Base-by-base conservation (phyloP, 2,888 invertebrate species). In the Drosophila lutescens region DNA sequence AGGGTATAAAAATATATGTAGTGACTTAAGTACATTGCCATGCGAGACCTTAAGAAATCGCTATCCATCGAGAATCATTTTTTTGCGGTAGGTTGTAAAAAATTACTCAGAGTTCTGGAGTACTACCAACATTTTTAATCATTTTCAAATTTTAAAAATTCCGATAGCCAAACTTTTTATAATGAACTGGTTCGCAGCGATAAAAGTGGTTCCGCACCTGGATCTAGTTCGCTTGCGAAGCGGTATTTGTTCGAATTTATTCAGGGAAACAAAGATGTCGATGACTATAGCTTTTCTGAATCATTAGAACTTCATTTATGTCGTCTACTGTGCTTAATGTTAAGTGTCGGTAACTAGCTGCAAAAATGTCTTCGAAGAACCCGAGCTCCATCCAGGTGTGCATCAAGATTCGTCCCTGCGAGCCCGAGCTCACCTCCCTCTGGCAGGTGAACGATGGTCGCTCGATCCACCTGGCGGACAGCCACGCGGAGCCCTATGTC, bases 331-430 rank as follows among this genome's bases (percentile, higher is more conserved):
- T 57, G 30, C 17, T 4, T 23, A 1, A 34, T 8, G 46, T 43
- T 2, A 47, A 30, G n/a, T 12, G 17, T 26, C 7, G 8, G 23
- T 20, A 43, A 13, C 6, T 20, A 34, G 34, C 34, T 67, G 7
- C 1, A 23, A 55, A 34, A 0, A 85, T 83, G 86, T 68, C 82
- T 2, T 60, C 89, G 5, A 91, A 86, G 60, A 26, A 4, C 23
- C 23, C 17, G 2, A 90, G 83, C 58, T 81, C 87, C 0, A 95
- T 96, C 55, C 94, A 95, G 93, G 96, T 96, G 58, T 95, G 95
- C 66, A 95, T 96, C 69, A 95, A 95, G 93, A 93, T 95, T 72
- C 93, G 96, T 6, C 84, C 86, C 2, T 67, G 77, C 43, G 96
- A 96, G 91, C 92, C 93, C 50, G 94, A 94, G 44, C 93, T 93